Evolutionary conservation across 64 coral and sea anemone species (phyloP), one percentile per base, ranked within the genome.

Genomic region (Stichodactyla helianthus): DNA sequence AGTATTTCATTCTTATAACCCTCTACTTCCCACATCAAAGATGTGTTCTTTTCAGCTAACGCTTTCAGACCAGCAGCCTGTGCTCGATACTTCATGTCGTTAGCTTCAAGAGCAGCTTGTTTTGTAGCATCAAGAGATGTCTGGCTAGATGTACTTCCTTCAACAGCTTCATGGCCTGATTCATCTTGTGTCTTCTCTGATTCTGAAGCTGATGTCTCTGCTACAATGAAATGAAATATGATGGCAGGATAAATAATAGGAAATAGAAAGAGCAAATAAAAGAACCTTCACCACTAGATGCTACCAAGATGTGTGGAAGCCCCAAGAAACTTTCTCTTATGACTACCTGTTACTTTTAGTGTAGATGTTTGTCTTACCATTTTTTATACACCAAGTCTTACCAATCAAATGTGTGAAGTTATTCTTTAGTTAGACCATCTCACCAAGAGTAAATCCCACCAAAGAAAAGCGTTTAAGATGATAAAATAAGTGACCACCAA

Each of bases 21-120:
- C 20, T 96, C 91, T 70, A 96, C 92, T 56, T 92, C 81, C 94
- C 94, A 93, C 88, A 96, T 90, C 63, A 96, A 85, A 70, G 50
- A 71, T 35, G 87, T 83, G 77, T 96, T 93, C 60, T 96, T 92
- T 56, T 96, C 94, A 51, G 94, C 94, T 54, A 96, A 53, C 25
- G 78, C 92, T 50, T 93, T 96, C 18, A 96, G 58, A 18, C 91
- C 88, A 55, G 91, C 67, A 59, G 87, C 88, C 64, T 96, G 94
- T 19, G 86, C 88, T 6, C 87, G 64, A 26, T 90, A 51, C 53
- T 96, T 96, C 58, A 87, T 83, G 17, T 96, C 91, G 14, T 96
- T 84, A 87, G 82, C 68, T 79, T 90, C 88, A 7, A 79, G 58
- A 55, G 85, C 52, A 25, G 85, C 91, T 54, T 84, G 20, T 50